Conservation (phyloP, 2,888 invertebrate genomes). For the Dysmachus trigonus region DNA sequence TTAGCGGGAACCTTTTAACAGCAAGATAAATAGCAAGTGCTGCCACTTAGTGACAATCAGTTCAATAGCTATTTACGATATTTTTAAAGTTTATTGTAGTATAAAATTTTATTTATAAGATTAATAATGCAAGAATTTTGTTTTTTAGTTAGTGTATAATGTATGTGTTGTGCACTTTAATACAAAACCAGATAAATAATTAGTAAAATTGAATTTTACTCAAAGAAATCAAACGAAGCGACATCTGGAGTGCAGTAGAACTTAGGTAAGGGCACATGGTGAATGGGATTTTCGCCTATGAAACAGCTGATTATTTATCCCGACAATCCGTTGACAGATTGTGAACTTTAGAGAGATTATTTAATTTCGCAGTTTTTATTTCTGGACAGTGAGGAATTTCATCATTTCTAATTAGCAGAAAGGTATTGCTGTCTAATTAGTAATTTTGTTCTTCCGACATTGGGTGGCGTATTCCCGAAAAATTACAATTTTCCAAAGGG, state of each 20-base stretch:
- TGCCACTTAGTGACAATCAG: neutral
- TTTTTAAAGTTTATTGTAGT: neutral
- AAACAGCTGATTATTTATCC: neutral
- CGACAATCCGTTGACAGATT: neutral
- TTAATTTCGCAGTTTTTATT: neutral
- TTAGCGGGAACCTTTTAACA: neutral
- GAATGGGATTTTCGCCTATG: neutral
- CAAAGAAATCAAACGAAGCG: neutral
- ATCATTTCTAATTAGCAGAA: neutral
- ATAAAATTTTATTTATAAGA: neutral
- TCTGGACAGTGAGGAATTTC: neutral
- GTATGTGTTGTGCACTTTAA: too few species aligned
- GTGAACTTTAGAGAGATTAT: neutral
- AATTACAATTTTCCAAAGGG: neutral
- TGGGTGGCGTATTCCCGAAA: neutral
- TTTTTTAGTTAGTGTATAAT: too few species aligned
- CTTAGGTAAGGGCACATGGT: neutral
- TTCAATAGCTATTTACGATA: neutral
- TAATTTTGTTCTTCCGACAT: neutral
- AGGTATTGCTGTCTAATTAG: neutral
- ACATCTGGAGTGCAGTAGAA: neutral
- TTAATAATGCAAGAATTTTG: neutral
- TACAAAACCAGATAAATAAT: neutral
- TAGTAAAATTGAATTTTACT: neutral
- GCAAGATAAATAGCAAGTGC: neutral